Conservation (phyloP, 2,888 invertebrate genomes). For the Mellilla xanthometata region DNA sequence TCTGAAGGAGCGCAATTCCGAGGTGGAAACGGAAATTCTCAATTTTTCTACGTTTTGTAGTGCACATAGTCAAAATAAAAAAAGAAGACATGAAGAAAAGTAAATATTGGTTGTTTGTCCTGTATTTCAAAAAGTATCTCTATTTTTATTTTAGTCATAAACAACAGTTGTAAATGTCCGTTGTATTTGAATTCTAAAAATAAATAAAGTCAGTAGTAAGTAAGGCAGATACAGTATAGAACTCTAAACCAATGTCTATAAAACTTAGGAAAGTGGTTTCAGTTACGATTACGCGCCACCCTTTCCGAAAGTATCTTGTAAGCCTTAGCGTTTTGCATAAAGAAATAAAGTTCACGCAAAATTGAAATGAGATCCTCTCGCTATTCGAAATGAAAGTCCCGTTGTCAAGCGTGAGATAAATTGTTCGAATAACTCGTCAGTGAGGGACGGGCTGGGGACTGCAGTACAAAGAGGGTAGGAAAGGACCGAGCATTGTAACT, state of each 20-base stretch:
- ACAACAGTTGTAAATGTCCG: no score
- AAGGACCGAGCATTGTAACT: conserved; percentile 16
- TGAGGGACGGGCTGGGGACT: conserved; percentile 27
- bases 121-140: no score
- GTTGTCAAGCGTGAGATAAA: conserved; percentile 45
- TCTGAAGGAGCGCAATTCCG: conserved; percentile 20
- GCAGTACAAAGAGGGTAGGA: conserved; percentile 21
- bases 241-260: no score
- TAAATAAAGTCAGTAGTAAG: no score
- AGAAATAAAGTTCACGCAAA: conserved; percentile 35
- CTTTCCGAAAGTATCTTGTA: not conserved
- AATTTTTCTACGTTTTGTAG: conserved; percentile 42
- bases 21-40: conserved; percentile 25
- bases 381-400: conserved; percentile 45
- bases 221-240: no score
- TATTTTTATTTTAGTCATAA: no score
- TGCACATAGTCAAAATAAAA: conserved; percentile 1
- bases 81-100: not conserved
- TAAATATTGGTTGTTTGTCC: no score
- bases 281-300: no score
- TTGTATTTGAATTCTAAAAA: no score
- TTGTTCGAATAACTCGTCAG: conserved; percentile 45
- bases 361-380: conserved; percentile 39
- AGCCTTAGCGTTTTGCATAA: conserved; percentile 31
- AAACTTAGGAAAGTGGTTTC: no score